Base-by-base conservation (phyloP, 2,113 vertebrate species). In the Acanthochromis polyacanthus region DNA sequence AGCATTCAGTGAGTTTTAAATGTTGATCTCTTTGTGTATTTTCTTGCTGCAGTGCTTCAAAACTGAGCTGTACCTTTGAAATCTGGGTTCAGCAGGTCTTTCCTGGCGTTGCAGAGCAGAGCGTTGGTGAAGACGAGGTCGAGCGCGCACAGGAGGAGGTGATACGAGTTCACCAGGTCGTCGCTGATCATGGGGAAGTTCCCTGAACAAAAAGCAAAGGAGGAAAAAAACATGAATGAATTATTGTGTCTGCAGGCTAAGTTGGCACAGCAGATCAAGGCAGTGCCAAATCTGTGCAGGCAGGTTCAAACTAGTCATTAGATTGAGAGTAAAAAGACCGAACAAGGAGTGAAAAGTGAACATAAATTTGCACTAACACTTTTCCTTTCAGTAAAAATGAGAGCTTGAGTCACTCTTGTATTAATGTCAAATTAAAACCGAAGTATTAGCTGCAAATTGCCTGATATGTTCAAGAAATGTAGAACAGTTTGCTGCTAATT, bases 171-270 rank as follows among this genome's bases (percentile, higher is more conserved):
- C 88, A 99, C 97, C 91, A 99, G 92, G 87, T 99, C 98, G 79
- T 99, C 98, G 20, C 97, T 99, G 88, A 99, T 98, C 97, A 98
- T 97, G 3, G 97, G 98, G 84, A 99, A 99, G 94, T 99, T 99
- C 61, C 97, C 98, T 99, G 72, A 20, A 15, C 3, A 1, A 30
- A 7, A 4, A 12, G 9, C 38, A 52, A 11, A 62, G 10, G 51
- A 36, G 8, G 0, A 25, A 52, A 3, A 16, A 16, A 10, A 59
- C 25, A 30, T 5, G 77, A 56, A 11, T 19, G 45, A 50, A 12
- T 60, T 25, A n/a, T 32, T 2, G 12, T 17, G 40, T 56, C 59
- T 65, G 65, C 45, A 46, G 71, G 51, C 36, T 48, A 19, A 2
- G 19, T 12, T 64, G 52, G 43, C 66, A 38, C 58, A 16, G n/a